Evolutionary conservation across 2,113 vertebrate genomes (phyloP).

Genomic region (Mesembrinibis cayennensis): DNA sequence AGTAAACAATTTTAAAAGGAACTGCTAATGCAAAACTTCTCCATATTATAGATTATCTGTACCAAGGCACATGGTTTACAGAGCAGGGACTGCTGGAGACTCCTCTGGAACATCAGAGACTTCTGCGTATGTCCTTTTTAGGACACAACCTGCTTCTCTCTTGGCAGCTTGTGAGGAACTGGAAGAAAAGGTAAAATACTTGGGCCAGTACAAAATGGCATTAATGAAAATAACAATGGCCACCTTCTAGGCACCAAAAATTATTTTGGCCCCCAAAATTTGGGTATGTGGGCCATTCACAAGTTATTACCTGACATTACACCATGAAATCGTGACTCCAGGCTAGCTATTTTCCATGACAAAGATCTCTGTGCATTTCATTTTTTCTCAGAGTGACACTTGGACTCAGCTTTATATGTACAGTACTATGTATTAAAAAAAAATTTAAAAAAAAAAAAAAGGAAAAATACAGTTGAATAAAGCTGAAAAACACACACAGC

Average conservation of each 20-base stretch:
- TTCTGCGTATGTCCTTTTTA: constrained; percentile 3
- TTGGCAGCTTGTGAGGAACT: neutral
- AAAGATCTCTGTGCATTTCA: neutral
- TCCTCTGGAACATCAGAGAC: neutral
- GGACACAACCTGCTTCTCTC: neutral
- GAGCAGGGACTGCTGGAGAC: neutral
- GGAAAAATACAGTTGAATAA: neutral
- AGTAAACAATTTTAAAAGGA: neutral
- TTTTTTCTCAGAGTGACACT: neutral
- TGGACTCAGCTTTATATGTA: neutral
- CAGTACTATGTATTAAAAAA: neutral
- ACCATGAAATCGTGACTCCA: neutral
- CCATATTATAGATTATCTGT: neutral
- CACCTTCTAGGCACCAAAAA: neutral
- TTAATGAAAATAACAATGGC: neutral
- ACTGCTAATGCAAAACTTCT: neutral
- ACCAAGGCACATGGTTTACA: neutral
- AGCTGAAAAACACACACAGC: neutral
- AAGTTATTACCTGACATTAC: neutral
- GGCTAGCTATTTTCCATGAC: neutral
- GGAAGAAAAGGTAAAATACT: neutral
- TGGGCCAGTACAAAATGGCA: neutral
- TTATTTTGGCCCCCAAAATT: neutral
- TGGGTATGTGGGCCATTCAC: neutral
- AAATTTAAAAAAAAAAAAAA: neutral